Conservation (phyloP, 2,113 vertebrate species). For the Mobula hypostoma region DNA sequence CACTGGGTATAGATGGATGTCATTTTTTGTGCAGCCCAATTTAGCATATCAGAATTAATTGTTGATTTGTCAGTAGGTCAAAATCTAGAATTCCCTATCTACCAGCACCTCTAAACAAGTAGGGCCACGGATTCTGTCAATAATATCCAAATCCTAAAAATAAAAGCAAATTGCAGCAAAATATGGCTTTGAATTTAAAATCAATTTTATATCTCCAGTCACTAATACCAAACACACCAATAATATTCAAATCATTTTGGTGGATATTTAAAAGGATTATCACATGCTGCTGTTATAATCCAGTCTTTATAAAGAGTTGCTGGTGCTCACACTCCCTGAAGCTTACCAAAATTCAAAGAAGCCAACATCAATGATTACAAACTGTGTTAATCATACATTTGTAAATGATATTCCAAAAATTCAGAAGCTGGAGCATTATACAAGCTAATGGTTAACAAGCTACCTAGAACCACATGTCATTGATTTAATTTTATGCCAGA, state of each 20-base stretch:
- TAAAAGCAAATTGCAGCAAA: neutral
- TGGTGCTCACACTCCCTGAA: neutral
- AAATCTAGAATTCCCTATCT: no score
- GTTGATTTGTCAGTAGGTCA: neutral
- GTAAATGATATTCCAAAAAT: conserved; percentile 1
- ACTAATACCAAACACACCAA: neutral
- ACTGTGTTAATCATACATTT: neutral
- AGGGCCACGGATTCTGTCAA: no score
- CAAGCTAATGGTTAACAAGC: neutral
- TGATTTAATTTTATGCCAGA: neutral
- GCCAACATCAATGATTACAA: neutral
- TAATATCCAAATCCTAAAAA: no score
- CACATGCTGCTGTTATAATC: neutral
- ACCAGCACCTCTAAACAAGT: no score
- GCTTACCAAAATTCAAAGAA: neutral
- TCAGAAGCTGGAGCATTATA: neutral
- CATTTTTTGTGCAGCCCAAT: neutral
- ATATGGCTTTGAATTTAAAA: neutral
- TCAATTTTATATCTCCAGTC: neutral
- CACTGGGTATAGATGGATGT: neutral
- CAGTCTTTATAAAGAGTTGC: neutral
- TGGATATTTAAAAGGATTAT: neutral
- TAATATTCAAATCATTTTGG: neutral
- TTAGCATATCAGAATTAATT: neutral
- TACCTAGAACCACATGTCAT: neutral